These are phyloP conservation scores for Cotesia vestalis DNA, from an alignment of 1,140 invertebrate species.

Conservation along the genomic window DNA sequence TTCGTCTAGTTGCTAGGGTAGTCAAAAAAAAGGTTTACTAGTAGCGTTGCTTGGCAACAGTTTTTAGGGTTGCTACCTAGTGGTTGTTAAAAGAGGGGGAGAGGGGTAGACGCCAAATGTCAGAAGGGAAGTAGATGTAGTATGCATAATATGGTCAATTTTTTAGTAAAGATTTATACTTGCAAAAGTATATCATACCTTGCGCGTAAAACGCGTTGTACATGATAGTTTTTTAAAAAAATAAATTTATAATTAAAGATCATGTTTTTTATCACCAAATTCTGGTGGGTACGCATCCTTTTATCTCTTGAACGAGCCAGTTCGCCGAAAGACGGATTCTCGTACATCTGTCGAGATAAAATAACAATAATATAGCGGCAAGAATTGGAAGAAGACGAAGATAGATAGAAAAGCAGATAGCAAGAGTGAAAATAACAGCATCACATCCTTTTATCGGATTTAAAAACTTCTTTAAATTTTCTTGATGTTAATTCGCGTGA, in stretches of 20 bases:
- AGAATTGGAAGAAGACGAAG: background rate
- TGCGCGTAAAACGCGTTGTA: too few species aligned
- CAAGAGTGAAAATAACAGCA: background rate
- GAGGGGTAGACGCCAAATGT: too few species aligned
- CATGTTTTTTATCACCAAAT: constrained; percentile 9
- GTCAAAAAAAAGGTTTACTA: too few species aligned
- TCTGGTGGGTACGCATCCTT: constrained; percentile 28
- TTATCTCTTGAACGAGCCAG: constrained; percentile 23
- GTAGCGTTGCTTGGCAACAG: too few species aligned
- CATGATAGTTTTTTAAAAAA: too few species aligned
- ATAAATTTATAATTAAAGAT: background rate
- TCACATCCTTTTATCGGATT: constrained; percentile 37
- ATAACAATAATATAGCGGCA: constrained; percentile 1
- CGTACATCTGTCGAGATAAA: constrained; percentile 28
- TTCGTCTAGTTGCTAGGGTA: too few species aligned
- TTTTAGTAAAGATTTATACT: too few species aligned
- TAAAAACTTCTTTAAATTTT: constrained; percentile 35
- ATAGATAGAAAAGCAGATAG: background rate
- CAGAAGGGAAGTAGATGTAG: too few species aligned
- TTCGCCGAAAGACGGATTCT: constrained; percentile 14
- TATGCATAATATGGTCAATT: too few species aligned
- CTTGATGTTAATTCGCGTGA: constrained; percentile 24
- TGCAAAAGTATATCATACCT: too few species aligned
- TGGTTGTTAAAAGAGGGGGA: too few species aligned
- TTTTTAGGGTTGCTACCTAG: too few species aligned